Evolutionary conservation across 1,140 invertebrate species (phyloP).

Genomic region (Neodiprion pinetum): DNA sequence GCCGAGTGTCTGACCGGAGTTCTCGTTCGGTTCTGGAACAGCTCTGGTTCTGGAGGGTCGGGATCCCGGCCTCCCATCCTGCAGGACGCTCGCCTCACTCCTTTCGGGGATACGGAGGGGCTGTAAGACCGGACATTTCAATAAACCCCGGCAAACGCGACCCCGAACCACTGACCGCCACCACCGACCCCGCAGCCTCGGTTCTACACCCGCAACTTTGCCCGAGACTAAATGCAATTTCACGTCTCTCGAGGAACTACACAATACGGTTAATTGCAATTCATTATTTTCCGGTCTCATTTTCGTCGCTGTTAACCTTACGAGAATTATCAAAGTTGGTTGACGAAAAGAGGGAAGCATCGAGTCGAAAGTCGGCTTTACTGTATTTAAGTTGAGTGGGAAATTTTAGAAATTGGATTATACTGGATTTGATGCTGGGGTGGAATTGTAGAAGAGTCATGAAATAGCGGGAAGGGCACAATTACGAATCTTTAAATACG

Average conservation of each 20-base stretch:
- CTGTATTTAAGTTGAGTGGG: too few relatives aligned
- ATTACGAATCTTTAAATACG: too few relatives aligned
- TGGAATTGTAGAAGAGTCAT: too few relatives aligned
- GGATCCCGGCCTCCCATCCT: background rate
- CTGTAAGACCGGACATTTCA: conserved; percentile 60
- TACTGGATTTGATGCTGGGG: too few relatives aligned
- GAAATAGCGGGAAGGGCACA: too few relatives aligned
- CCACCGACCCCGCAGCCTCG: conserved; percentile 50
- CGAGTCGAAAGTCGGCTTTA: too few relatives aligned
- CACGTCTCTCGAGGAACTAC: background rate
- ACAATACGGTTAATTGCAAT: background rate
- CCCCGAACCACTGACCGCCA: conserved; percentile 51
- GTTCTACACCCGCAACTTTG: conserved; percentile 40
- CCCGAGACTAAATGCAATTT: conserved; percentile 5
- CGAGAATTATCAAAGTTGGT: too few relatives aligned
- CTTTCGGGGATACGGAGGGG: conserved; percentile 28
- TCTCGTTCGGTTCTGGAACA: too few relatives aligned
- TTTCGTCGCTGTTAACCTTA: too few relatives aligned
- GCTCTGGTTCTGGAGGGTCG: conserved; percentile 4
- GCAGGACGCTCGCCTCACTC: background rate
- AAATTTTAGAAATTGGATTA: too few relatives aligned
- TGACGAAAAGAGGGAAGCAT: too few relatives aligned
- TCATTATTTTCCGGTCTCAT: background rate
- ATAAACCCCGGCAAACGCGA: conserved; percentile 56
- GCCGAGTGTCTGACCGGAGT: conserved; percentile 29